phyloP scores from a whole-genome alignment of 2,797 vertebrate species.

The Limnodromus scolopaceus region DNA sequence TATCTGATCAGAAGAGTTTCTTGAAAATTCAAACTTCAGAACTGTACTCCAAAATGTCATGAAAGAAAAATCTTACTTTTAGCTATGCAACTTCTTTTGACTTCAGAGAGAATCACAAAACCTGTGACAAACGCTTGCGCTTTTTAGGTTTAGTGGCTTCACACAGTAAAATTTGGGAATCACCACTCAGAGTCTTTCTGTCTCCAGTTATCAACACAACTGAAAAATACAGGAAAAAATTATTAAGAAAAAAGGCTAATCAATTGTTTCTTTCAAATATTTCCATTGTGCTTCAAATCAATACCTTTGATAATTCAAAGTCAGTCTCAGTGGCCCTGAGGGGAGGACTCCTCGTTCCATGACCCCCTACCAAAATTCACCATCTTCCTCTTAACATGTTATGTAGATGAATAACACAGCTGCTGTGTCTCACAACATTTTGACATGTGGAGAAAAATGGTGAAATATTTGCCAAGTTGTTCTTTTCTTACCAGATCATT shows the following conservation, averaged over 20 bases:
- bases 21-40: not conserved
- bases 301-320: not conserved
- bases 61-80: not conserved
- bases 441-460: not conserved
- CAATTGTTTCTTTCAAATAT: not conserved
- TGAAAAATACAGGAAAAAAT: not conserved
- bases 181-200: accelerated
- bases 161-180: not conserved
- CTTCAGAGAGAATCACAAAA: not conserved
- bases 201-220: not conserved
- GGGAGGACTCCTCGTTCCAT: not conserved
- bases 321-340: not conserved
- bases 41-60: not conserved
- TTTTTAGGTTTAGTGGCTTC: not conserved
- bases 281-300: not conserved
- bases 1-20: not conserved
- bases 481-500: not conserved
- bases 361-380: not conserved
- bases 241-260: not conserved
- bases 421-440: not conserved
- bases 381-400: not conserved
- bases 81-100: not conserved
- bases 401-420: too few species aligned
- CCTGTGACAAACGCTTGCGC: accelerated
- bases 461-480: not conserved